Base-by-base conservation (phyloP, 2,888 invertebrate species). In the Ischnura elegans region DNA sequence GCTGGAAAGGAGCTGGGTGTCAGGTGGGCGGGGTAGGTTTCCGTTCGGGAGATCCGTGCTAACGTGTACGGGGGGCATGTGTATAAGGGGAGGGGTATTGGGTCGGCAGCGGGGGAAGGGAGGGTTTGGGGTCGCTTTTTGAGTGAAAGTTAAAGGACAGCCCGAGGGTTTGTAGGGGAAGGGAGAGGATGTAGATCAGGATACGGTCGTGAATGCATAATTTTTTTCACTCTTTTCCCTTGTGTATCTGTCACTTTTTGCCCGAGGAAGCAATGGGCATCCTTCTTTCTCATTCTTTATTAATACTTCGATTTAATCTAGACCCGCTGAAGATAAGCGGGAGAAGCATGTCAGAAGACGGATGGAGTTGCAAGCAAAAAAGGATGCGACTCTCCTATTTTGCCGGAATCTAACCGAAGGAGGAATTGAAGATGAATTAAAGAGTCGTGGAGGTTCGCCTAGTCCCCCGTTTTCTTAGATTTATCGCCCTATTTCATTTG, bases 91-190 rank as follows among this genome's bases (percentile, higher is more conserved):
- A 66, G 76, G 36, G 76, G 36, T 3, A 36, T 36, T 36, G 61
- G 25, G 76, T 36, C 1, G 76, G 29, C 29, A 36, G 3, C 29
- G 36, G 76, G 36, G 36, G n/a, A n/a, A n/a, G n/a, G n/a, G n/a
- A n/a, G n/a, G n/a, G n/a, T n/a, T n/a, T 36, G 76, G n/a, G n/a
- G 36, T 76, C 76, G 76, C 76, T 76, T 76, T n/a, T 76, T 76
- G 90, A 90, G 90, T 90, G 90, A 90, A 90, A 90, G 90, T 90
- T 90, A 90, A 90, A 42, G 87, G 87, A 36, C 55, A 42, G 42
- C 36, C n/a, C n/a, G 87, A 55, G 76, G 10, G 76, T 25, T 42
- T 25, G 21, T 43, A 36, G 86, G 86, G 10, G 43, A 46, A 19
- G 46, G 55, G 43, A 51, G 36, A 90, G 61, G 61, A 66, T 61